phyloP scores from a whole-genome alignment of 2,888 invertebrate genomes.

The Orgyia antiqua region DNA sequence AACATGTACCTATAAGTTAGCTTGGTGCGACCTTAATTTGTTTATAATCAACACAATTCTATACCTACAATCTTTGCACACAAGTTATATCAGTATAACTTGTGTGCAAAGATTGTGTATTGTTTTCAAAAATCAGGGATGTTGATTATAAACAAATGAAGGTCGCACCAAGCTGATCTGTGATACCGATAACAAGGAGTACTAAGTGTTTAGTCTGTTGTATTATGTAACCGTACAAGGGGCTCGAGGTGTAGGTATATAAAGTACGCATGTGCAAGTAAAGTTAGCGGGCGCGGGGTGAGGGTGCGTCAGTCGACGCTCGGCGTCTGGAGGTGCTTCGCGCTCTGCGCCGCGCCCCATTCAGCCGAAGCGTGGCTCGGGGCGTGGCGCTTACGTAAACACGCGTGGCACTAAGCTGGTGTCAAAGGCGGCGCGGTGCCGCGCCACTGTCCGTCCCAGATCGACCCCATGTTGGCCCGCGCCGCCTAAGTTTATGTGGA shows the following conservation, averaged over 20 bases:
- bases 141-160: no score
- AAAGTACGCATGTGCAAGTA: constrained; percentile 58
- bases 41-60: no score
- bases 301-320: constrained; percentile 72
- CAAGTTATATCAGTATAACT: no score
- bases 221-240: constrained; percentile 56
- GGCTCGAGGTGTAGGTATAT: constrained; percentile 37
- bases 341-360: constrained; percentile 74
- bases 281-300: constrained; percentile 38
- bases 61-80: no score
- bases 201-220: constrained; percentile 41
- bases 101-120: no score
- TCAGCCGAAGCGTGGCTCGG: constrained; percentile 74
- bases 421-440: constrained; percentile 63
- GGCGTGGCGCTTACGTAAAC: constrained; percentile 79
- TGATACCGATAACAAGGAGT: constrained; percentile 29
- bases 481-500: constrained; percentile 66
- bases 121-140: no score
- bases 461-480: constrained; percentile 69
- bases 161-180: constrained; percentile 2
- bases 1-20: no score
- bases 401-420: constrained; percentile 58
- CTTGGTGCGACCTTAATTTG: no score
- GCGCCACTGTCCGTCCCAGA: constrained; percentile 69
- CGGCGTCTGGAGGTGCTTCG: constrained; percentile 71